Base-by-base conservation (phyloP, 2,797 vertebrate genomes). In the Gadopsis bispinosus region DNA sequence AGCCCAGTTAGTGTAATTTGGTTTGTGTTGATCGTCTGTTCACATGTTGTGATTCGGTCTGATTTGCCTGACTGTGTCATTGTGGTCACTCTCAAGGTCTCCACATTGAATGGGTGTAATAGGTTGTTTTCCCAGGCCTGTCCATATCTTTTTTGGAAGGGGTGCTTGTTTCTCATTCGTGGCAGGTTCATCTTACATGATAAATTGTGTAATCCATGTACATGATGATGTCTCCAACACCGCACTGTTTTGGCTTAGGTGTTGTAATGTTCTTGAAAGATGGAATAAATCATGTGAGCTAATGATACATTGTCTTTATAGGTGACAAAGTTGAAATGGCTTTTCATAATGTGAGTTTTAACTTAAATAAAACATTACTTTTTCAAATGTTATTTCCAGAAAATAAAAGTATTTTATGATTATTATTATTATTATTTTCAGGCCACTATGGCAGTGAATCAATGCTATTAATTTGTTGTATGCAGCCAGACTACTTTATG, bases 21-120 rank as follows among this genome's bases (percentile, higher is more conserved):
- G 77, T 84, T 80, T 83, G 67, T 71, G 72, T 86, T 68, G 47
- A 74, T 81, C 39, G 67, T 88, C 75, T 78, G 62, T 88, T 83
- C 75, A 68, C 73, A 67, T 91, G 84, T 89, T 89, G 81, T 81
- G 80, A 90, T 81, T 89, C 68, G 73, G 69, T 87, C 70, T 84
- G 75, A 79, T 78, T 80, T 69, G 76, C 78, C 63, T 62, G 68
- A 51, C 88, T 69, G 69, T 90, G 85, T 89, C 84, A 88, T 89
- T 92, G 87, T 75, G 79, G 79, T 83, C 43, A 60, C 77, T 53
- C 47, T 80, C 48, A 74, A 67, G 60, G 29, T 87, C 64, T 74
- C 68, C 33, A 26, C 41, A 73, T 43, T 70, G 33, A 81, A 71
- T 58, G 69, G 14, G 11, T 73, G 53, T 72, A 74, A 83, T 79